phyloP scores from a whole-genome alignment of 2,797 vertebrate species.

The Rhincodon typus region DNA sequence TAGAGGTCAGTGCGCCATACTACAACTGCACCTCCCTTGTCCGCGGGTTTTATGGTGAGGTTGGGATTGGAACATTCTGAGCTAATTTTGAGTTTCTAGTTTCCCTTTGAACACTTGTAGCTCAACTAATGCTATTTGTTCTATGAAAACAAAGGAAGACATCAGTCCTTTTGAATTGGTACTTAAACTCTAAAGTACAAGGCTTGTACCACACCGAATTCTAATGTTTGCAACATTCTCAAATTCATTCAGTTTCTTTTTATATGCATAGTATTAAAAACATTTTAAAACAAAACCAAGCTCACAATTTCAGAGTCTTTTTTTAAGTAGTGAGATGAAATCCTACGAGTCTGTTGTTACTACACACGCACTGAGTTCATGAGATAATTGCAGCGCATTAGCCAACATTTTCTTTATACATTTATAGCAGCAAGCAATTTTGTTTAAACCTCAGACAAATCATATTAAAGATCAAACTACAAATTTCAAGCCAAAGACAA shows the following conservation, averaged over 20 bases:
- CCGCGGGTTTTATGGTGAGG: too few relatives aligned
- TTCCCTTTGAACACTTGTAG: neutral
- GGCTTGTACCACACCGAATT: neutral
- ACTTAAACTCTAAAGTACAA: neutral
- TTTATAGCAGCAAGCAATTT: neutral
- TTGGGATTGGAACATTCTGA: too few relatives aligned
- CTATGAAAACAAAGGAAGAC: neutral
- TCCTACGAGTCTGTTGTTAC: neutral
- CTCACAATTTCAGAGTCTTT: neutral
- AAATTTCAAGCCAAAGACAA: conserved; percentile 25
- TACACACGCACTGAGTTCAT: neutral
- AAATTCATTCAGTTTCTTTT: neutral
- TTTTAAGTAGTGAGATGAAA: neutral
- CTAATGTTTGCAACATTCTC: neutral
- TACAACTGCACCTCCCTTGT: too few relatives aligned
- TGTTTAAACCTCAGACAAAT: neutral
- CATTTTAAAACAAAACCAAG: neutral
- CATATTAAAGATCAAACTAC: neutral
- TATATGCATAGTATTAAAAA: neutral
- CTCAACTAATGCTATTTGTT: neutral
- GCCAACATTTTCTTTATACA: neutral
- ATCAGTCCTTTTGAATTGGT: neutral
- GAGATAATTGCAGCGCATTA: neutral
- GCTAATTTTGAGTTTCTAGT: neutral
- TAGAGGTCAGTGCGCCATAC: too few relatives aligned